These are phyloP conservation scores for Sebastes iracundus DNA, from an alignment of 2,797 vertebrate species.

Conservation along the genomic window DNA sequence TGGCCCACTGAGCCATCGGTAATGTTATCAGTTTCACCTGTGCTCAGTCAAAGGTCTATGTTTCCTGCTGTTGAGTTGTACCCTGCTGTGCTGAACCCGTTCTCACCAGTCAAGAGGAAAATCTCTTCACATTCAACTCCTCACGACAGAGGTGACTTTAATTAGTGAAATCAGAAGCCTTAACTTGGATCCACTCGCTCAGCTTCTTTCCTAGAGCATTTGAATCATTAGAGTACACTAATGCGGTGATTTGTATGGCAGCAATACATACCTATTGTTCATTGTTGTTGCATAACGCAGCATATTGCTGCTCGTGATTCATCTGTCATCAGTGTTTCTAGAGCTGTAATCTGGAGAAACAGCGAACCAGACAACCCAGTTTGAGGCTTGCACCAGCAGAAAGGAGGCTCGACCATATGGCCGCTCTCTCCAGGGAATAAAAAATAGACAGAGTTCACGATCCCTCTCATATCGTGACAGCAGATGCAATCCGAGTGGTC, in stretches of 20 bases:
- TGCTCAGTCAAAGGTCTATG: background rate
- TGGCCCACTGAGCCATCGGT: background rate
- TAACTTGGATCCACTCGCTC: background rate
- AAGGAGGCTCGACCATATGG: slow-evolving; percentile 56
- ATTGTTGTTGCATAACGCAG: background rate
- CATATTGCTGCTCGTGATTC: slow-evolving; percentile 1
- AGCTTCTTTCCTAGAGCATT: background rate
- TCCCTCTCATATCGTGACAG: slow-evolving; percentile 76
- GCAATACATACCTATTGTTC: background rate
- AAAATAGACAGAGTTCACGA: slow-evolving; percentile 58
- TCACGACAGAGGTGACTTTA: background rate
- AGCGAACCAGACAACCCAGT: slow-evolving; percentile 2
- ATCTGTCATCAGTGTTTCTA: background rate
- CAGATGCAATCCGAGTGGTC: slow-evolving; percentile 75
- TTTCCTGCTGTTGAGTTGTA: background rate
- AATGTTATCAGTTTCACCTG: background rate
- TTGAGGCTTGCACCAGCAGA: slow-evolving; percentile 13
- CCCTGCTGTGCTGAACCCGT: background rate
- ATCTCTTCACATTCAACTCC: too few species aligned
- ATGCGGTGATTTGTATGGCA: background rate
- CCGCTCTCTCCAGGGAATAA: slow-evolving; percentile 53
- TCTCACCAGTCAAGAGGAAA: background rate
- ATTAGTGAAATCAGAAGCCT: background rate
- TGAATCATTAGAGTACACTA: background rate
- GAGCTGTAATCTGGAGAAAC: slow-evolving; percentile 19